A percentile compares a stretch with the other conserved stretches of the same genome.
Evolutionary conservation across 2,113 vertebrate genomes (phyloP).

Genomic region (Copsychus sechellarum): DNA sequence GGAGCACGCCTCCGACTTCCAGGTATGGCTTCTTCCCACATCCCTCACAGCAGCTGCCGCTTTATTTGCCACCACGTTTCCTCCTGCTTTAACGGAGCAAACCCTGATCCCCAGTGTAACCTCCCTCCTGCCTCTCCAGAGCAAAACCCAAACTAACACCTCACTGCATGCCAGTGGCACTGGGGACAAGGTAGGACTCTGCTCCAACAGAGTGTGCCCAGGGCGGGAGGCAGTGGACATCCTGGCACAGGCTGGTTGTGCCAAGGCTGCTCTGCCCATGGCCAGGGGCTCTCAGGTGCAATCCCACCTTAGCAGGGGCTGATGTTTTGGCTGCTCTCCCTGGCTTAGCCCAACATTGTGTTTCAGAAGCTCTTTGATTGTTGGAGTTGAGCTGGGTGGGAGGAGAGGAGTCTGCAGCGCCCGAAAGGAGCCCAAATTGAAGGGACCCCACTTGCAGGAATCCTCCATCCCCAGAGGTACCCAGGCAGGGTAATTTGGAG

Average conservation of each 20-base stretch:
- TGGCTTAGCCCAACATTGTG: neutral
- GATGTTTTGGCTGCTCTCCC: neutral
- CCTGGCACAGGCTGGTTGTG: neutral
- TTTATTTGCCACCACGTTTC: constrained; percentile 70
- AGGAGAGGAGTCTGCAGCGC: neutral
- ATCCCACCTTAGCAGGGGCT: neutral
- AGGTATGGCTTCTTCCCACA: constrained; percentile 76
- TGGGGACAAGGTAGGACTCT: constrained; percentile 69
- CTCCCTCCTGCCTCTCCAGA: constrained; percentile 45
- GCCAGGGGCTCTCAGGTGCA: neutral
- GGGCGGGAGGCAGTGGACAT: neutral
- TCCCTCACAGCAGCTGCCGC: constrained; percentile 38
- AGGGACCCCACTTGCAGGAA: neutral
- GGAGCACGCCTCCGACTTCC: constrained; percentile 75
- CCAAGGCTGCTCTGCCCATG: neutral
- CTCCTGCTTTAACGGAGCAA: constrained; percentile 58
- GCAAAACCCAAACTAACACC: constrained; percentile 51
- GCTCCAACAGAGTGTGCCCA: constrained; percentile 80
- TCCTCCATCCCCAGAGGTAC: neutral
- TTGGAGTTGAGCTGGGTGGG: neutral
- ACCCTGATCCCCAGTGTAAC: neutral
- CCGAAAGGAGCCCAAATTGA: neutral
- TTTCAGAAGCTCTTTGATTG: neutral
- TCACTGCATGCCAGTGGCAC: constrained; percentile 74
- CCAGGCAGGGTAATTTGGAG: neutral